These are phyloP conservation scores for Ooceraea biroi DNA, from an alignment of 1,140 invertebrate species.

Conservation along the genomic window DNA sequence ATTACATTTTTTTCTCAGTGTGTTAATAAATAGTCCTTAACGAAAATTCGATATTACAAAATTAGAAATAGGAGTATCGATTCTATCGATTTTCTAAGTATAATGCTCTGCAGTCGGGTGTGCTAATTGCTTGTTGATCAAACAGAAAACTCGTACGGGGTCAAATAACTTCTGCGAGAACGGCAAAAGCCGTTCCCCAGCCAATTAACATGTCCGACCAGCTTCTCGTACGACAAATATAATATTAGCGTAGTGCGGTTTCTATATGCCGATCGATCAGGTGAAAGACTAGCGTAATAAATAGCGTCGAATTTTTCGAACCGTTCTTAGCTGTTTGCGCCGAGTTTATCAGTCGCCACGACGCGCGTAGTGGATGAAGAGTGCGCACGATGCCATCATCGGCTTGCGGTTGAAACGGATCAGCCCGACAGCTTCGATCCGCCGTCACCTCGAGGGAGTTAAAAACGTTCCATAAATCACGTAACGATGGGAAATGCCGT, in stretches of 20 bases:
- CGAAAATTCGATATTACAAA: no score
- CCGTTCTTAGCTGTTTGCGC: conserved; percentile 68
- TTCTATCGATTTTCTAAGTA: neutral
- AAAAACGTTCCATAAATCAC: conserved; percentile 84
- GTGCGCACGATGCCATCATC: conserved; percentile 64
- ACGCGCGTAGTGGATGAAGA: conserved; percentile 11
- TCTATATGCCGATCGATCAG: neutral
- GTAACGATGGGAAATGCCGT: conserved; percentile 80
- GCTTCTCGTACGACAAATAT: neutral
- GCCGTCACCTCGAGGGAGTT: conserved; percentile 77
- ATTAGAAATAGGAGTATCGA: neutral
- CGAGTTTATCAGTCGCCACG: conserved; percentile 56
- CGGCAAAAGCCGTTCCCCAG: neutral
- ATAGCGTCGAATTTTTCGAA: conserved; percentile 72
- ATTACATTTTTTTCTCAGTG: no score
- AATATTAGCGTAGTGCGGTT: conserved; percentile 1
- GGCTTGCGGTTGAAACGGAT: conserved; percentile 61
- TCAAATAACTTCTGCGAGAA: neutral
- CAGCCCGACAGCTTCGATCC: conserved; percentile 59
- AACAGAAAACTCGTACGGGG: neutral
- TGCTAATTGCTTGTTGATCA: conserved; percentile 22
- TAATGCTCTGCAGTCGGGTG: neutral
- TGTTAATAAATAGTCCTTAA: no score
- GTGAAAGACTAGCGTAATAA: conserved; percentile 58
- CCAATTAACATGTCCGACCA: conserved; percentile 33